Evolutionary conservation across 2,888 invertebrate genomes (phyloP).

Genomic region (Agonopterix heracliana): DNA sequence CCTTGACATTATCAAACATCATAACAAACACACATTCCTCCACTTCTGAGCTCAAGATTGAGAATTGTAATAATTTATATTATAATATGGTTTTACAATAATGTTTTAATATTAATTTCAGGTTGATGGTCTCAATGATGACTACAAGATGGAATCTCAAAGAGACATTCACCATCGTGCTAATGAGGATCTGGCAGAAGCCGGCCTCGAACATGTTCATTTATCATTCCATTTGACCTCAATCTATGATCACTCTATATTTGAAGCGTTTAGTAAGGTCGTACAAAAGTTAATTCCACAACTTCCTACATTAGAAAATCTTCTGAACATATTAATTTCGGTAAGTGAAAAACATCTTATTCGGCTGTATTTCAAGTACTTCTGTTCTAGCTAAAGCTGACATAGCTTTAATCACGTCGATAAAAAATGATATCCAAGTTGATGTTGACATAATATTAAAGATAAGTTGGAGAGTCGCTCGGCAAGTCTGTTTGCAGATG

Average conservation of each 20-base stretch:
- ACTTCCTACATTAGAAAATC: conserved; percentile 96
- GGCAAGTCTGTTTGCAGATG: too few species aligned
- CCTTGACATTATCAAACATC: too few species aligned
- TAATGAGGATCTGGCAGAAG: conserved; percentile 94
- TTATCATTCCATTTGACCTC: conserved; percentile 97
- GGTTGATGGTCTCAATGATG: conserved; percentile 99
- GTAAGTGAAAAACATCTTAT: conserved; percentile 73
- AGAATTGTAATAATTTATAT: too few species aligned
- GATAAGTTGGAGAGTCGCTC: too few species aligned
- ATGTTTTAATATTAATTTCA: conserved; percentile 12
- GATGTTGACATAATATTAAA: too few species aligned
- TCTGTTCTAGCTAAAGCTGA: too few species aligned
- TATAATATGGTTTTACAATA: too few species aligned
- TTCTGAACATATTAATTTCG: conserved; percentile 97
- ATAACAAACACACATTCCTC: too few species aligned
- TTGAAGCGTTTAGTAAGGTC: conserved; percentile 99
- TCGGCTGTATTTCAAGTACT: too few species aligned
- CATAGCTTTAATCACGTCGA: too few species aligned
- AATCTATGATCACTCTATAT: conserved; percentile 99
- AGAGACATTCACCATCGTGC: conserved; percentile 98
- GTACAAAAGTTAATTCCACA: conserved; percentile 99
- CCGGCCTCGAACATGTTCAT: conserved; percentile 91
- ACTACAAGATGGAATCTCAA: conserved; percentile 99
- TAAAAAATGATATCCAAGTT: too few species aligned
- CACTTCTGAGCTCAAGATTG: too few species aligned